Evolutionary conservation across 2,113 vertebrate genomes (phyloP).

Genomic region (Erythrocercus mccallii): DNA sequence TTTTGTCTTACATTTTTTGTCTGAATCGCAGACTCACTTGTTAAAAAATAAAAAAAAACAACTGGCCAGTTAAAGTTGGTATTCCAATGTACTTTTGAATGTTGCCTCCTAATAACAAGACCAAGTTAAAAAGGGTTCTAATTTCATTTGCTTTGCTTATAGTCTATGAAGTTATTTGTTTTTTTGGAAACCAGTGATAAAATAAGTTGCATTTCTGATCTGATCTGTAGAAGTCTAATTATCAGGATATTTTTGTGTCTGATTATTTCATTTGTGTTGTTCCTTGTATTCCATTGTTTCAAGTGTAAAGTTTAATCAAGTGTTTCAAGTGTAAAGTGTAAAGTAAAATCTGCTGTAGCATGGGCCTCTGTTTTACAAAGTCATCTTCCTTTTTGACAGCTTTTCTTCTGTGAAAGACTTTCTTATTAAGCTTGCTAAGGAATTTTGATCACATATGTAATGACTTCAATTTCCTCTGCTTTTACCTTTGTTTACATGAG

Average conservation of each 20-base stretch:
- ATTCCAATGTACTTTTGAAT: background rate
- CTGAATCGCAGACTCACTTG: background rate
- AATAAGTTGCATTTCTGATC: background rate
- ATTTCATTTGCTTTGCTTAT: background rate
- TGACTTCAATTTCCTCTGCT: background rate
- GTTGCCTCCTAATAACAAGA: background rate
- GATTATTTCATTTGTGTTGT: conserved; percentile 5
- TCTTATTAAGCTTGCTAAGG: background rate
- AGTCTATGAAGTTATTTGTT: background rate
- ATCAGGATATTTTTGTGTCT: background rate
- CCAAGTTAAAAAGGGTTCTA: background rate
- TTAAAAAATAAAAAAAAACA: background rate
- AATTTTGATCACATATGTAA: background rate
- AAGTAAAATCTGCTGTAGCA: background rate
- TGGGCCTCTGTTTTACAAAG: background rate
- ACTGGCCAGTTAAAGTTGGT: background rate
- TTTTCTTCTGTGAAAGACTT: background rate
- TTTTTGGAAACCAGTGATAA: background rate
- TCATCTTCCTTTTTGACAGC: background rate
- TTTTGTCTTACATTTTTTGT: background rate
- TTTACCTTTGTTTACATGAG: background rate
- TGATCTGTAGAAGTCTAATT: background rate
- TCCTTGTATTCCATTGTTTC: conserved; percentile 1
- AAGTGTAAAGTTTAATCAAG: background rate
- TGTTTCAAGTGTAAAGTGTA: background rate